These are phyloP conservation scores for Notarius lentiginosus DNA, from an alignment of 2,113 vertebrate species.

Conservation along the genomic window DNA sequence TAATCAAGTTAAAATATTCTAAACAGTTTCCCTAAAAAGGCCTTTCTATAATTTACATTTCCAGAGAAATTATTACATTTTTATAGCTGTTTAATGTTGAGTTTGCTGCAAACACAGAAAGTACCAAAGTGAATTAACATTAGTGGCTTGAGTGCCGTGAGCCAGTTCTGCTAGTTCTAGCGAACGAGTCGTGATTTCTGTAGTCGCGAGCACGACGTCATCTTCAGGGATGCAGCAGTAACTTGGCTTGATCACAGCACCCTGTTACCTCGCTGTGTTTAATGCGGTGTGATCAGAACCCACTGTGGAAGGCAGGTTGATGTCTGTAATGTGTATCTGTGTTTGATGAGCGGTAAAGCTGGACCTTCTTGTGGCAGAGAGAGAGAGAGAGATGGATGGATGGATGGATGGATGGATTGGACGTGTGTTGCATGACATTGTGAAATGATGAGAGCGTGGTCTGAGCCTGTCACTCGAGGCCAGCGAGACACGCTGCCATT, in stretches of 20 bases:
- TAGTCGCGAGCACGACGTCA: not conserved
- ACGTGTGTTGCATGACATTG: constrained; percentile 40
- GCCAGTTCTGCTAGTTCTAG: not conserved
- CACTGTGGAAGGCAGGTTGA: not conserved
- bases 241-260: not conserved
- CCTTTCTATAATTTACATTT: too few species aligned
- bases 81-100: not conserved
- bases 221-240: not conserved
- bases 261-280: not conserved
- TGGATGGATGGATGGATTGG: constrained; percentile 21
- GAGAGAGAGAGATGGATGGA: constrained; percentile 15
- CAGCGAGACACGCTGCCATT: not conserved
- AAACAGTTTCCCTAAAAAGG: too few species aligned
- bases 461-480: constrained; percentile 24
- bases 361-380: constrained; percentile 22
- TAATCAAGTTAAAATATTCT: too few species aligned
- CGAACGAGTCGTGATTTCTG: not conserved
- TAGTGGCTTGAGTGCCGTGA: too few species aligned
- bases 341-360: constrained; percentile 4
- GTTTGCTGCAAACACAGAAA: too few species aligned
- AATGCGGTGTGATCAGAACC: not conserved
- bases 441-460: constrained; percentile 56
- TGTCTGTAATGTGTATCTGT: not conserved
- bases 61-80: not conserved
- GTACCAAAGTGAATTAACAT: too few species aligned